A percentile compares a stretch with the other conserved stretches of the same genome.
These are phyloP conservation scores for Porites divaricata DNA, from an alignment of 92 coral and sea anemone genomes.

Conservation along the genomic window DNA sequence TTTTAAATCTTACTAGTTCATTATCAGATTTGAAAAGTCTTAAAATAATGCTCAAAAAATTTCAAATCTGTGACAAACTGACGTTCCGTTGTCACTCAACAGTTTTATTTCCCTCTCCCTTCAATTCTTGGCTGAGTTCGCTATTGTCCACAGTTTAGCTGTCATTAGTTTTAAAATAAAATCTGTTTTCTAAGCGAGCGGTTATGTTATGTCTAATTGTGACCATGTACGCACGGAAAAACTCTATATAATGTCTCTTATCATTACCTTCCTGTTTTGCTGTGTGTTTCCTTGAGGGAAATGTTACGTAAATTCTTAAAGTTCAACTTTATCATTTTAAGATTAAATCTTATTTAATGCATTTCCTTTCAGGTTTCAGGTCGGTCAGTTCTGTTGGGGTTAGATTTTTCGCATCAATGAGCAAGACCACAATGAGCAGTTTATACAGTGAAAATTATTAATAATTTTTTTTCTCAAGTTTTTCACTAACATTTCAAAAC, in stretches of 20 bases:
- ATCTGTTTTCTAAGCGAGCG: no score
- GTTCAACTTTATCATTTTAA: not conserved
- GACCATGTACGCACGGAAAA: no score
- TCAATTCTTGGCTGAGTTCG: no score
- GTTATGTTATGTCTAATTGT: no score
- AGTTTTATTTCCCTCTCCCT: no score
- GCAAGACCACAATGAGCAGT: not conserved
- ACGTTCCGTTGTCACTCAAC: no score
- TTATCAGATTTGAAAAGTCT: not conserved
- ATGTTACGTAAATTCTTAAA: not conserved
- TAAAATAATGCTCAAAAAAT: not conserved
- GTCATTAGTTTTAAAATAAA: no score
- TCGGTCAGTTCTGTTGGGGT: not conserved
- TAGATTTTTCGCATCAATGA: conserved; percentile 9
- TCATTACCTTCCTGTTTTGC: not conserved
- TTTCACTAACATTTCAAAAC: not conserved
- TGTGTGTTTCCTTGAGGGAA: not conserved
- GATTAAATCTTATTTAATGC: not conserved
- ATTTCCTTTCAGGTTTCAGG: not conserved
- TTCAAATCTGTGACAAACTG: not conserved
- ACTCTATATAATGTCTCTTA: not conserved
- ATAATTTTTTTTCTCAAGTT: not conserved
- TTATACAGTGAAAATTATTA: not conserved
- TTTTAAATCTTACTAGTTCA: no score
- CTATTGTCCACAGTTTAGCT: no score